These are phyloP conservation scores for Limnothrissa miodon DNA, from an alignment of 2,113 vertebrate species.

Conservation along the genomic window DNA sequence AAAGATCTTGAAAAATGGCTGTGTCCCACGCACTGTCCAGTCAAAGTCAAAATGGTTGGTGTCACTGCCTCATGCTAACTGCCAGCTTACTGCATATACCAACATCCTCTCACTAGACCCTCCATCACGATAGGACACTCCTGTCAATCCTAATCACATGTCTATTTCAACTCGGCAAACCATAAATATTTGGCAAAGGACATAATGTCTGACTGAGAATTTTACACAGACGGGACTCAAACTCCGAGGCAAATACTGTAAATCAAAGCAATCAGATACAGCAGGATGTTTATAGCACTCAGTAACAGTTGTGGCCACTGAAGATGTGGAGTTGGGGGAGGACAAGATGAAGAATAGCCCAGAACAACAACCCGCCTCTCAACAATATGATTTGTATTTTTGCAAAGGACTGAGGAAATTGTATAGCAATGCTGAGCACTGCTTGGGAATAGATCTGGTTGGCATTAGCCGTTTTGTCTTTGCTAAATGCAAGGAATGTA, in stretches of 20 bases:
- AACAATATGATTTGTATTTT: neutral
- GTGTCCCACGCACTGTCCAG: constrained; percentile 62
- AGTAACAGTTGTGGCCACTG: constrained; percentile 1
- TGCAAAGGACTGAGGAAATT: constrained; percentile 20
- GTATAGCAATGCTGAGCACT: constrained; percentile 38
- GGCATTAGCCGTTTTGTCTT: constrained; percentile 61
- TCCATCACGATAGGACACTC: constrained; percentile 59
- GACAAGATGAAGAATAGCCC: neutral
- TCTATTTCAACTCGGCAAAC: constrained; percentile 57
- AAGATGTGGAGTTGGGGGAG: neutral
- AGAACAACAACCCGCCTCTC: neutral
- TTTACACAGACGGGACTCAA: constrained; percentile 34
- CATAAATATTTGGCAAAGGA: constrained; percentile 26
- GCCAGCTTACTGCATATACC: constrained; percentile 64
- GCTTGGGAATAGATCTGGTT: constrained; percentile 59
- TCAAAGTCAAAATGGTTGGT: constrained; percentile 75
- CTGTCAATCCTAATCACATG: constrained; percentile 42
- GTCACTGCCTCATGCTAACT: constrained; percentile 59
- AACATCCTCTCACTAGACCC: constrained; percentile 64
- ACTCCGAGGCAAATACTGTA: constrained; percentile 14
- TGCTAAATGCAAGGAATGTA: constrained; percentile 68
- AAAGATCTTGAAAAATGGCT: constrained; percentile 68
- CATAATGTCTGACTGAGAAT: constrained; percentile 60
- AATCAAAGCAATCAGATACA: constrained; percentile 21
- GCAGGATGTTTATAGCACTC: constrained; percentile 15